Evolutionary conservation across 1,140 invertebrate genomes (phyloP), one percentile per base, ranked within the genome.

Genomic region (Zaprionus inermis): DNA sequence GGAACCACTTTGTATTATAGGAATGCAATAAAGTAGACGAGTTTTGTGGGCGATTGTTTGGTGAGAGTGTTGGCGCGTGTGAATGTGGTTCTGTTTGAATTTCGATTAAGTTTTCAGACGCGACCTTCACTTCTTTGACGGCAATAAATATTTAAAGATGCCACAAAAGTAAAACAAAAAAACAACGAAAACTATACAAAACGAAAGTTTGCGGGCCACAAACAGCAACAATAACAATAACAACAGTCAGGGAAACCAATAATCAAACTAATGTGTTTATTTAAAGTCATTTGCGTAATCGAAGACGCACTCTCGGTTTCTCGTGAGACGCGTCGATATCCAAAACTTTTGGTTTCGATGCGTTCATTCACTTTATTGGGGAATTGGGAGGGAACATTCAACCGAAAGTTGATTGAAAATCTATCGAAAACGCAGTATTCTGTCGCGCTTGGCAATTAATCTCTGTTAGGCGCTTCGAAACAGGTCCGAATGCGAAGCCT

Each of bases 331-430:
- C 72, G 58, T 20, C 6, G 38, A 18, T 44, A n/a, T 16, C 38
- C 38, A 14, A 73, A 77, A 88, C 83, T 88, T 63, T 89, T 89
- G 67, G 72, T 88, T 88, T 88, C 83, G n/a, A 66, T 78, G 79
- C 83, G 83, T 88, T 89, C 84, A 83, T 88, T 88, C 80, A 89
- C 79, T 72, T 70, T 68, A 51, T 14, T 44, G n/a, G 10, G 0
- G 16, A 46, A n/a, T n/a, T n/a, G n/a, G n/a, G 10, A 20, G 2
- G 10, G 44, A 9, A 16, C 2, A 28, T 28, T 28, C 18, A 12
- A 36, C 9, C n/a, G 7, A 34, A 56, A 66, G 72, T 80, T 72
- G 72, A 83, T 82, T 79, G 76, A 85, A 72, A 79, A 65, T 76
- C 78, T 82, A 77, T 88, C 68, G 61, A 86, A 77, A 76, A 82